Percentiles rank a stretch among this genome's conserved stretches.
These are phyloP conservation scores for Ictidomys tridecemlineatus DNA, from an alignment of 2,113 vertebrate species.

Conservation along the genomic window DNA sequence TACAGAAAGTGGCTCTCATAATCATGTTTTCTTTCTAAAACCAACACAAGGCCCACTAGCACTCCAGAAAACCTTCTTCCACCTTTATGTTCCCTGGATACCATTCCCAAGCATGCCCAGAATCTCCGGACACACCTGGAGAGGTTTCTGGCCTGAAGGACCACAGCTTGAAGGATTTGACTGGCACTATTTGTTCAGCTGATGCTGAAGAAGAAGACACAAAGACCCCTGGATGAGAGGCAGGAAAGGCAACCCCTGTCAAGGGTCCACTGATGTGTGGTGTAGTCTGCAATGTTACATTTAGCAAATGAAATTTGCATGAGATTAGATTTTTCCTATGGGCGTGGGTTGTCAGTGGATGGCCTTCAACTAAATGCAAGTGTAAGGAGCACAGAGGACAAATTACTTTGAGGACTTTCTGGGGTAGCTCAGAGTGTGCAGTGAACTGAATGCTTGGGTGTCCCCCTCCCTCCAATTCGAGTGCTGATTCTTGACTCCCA, in stretches of 20 bases:
- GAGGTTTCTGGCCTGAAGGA: background rate
- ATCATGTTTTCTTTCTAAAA: background rate
- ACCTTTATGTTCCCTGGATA: background rate
- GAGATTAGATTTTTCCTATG: background rate
- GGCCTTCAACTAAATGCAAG: background rate
- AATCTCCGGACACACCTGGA: background rate
- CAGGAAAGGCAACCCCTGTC: background rate
- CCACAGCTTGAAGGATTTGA: background rate
- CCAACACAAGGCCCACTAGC: fast-evolving
- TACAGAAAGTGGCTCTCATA: too few species aligned
- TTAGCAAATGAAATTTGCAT: background rate
- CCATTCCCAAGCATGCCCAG: too few species aligned
- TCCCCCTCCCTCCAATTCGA: background rate
- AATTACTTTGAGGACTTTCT: background rate
- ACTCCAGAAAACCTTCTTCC: background rate
- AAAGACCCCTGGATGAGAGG: background rate
- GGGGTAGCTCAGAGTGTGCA: background rate
- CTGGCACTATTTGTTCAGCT: background rate
- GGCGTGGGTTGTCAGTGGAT: background rate
- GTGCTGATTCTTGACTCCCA: background rate
- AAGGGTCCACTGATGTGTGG: background rate
- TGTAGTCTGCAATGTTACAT: background rate
- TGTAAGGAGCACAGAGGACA: background rate
- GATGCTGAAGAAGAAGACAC: background rate
- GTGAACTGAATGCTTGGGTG: background rate